Evolutionary conservation across 1,140 invertebrate species (phyloP).

Genomic region (Microplitis demolitor): DNA sequence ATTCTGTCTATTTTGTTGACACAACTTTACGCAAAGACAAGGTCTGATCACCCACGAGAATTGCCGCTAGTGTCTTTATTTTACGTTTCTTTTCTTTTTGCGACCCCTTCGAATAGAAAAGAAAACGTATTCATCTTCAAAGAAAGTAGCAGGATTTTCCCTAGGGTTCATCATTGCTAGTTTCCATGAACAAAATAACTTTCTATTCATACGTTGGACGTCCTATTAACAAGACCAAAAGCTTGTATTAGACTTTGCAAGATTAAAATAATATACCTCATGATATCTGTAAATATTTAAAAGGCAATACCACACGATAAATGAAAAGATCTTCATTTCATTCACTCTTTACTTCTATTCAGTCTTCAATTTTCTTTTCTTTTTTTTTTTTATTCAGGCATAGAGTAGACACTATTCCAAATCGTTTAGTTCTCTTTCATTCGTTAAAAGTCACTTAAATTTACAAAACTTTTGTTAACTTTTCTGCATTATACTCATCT

Average conservation of each 20-base stretch:
- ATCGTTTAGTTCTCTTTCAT: slow-evolving; percentile 12
- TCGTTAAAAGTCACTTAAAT: not conserved
- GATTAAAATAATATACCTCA: not conserved
- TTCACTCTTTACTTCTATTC: not conserved
- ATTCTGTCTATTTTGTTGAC: not conserved
- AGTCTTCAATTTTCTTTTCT: not conserved
- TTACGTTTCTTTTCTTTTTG: not conserved
- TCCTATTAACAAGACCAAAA: slow-evolving; percentile 10
- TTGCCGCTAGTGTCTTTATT: not conserved
- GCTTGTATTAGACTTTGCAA: not conserved
- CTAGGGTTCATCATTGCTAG: slow-evolving; percentile 1
- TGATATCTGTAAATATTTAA: slow-evolving; percentile 15
- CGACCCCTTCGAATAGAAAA: not conserved
- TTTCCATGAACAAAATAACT: not conserved
- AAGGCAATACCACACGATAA: slow-evolving; percentile 10
- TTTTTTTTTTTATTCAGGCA: not conserved
- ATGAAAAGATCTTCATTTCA: not conserved
- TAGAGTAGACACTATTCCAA: slow-evolving; percentile 10
- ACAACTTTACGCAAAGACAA: not conserved
- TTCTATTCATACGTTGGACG: not conserved
- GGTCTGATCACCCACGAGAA: not conserved
- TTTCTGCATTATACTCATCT: slow-evolving; percentile 8
- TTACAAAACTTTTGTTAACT: slow-evolving; percentile 10
- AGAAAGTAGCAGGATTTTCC: slow-evolving; percentile 1
- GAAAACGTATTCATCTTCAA: slow-evolving; percentile 1